Base-by-base conservation (phyloP, 2,888 invertebrate genomes). In the Deilephila elpenor region DNA sequence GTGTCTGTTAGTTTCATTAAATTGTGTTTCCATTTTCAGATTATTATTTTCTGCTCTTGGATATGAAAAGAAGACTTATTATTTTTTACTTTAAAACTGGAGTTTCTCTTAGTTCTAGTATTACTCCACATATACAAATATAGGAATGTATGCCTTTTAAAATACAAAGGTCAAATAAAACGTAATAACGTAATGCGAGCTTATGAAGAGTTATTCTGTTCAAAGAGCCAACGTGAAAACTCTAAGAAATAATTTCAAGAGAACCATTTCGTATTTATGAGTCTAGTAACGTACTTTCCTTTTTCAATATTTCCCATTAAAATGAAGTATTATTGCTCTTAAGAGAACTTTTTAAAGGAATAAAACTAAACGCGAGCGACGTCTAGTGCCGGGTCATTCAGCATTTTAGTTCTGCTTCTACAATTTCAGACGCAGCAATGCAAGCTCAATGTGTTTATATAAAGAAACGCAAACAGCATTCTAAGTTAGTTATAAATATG, bases 241-340 rank as follows among this genome's bases (percentile, higher is more conserved):
- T 25, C 67, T 44, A 51, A 67, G 25, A 67, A 51, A 67, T 67
- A 64, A 37, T 20, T 67, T 67, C 44, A 44, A 67, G 25, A 67
- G 51, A 51, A 25, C 25, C 67, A 67, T 67, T 67, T 29, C 20
- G 51, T 51, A 67, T 44, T 64, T 25, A 11, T 25, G 25, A 61
- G 14, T 17, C 44, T 20, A 11, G 20, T 64, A 64, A 64, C 19
- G 34, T 62, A n/a, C 61, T 67, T 67, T 67, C 20, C 25, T 67
- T 44, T 44, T 67, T 25, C 67, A 25, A 67, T 67, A 44, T 67
- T 67, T 67, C 25, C 67, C 44, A 67, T 67, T 67, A 67, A 67
- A 67, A 44, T 64, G 20, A 44, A 64, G 64, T 44, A 64, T 64
- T 64, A 64, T 64, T 64, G 51, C 51, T 20, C 25, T 14, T 51